These are phyloP conservation scores for Tricholauxania praeusta DNA, from an alignment of 2,888 invertebrate genomes.

Conservation along the genomic window DNA sequence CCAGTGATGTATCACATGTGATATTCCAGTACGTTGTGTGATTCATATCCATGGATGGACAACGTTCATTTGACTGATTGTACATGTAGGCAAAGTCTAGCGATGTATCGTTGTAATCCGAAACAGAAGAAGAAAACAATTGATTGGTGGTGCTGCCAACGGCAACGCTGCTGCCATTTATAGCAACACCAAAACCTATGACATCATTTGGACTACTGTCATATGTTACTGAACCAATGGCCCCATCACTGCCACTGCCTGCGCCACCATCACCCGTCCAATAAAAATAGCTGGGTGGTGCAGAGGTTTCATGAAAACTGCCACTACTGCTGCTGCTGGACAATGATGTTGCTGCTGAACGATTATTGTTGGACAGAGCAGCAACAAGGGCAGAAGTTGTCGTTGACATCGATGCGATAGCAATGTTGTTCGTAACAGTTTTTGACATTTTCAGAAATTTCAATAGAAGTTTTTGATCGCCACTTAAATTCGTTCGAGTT, in stretches of 20 bases:
- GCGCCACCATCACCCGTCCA: constrained; percentile 45
- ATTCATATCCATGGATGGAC: constrained; percentile 52
- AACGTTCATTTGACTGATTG: constrained; percentile 47
- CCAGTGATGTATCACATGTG: constrained; percentile 64
- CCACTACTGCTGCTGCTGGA: constrained; percentile 16
- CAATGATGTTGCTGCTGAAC: constrained; percentile 2
- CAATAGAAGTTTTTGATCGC: constrained; percentile 6
- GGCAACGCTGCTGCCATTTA: constrained; percentile 33
- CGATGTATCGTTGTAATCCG: constrained; percentile 34
- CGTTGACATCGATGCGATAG: constrained; percentile 52
- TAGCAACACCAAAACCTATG: background rate
- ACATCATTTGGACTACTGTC: background rate
- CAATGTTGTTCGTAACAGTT: constrained; percentile 47
- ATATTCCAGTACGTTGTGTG: constrained; percentile 65
- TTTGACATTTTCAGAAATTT: constrained; percentile 45
- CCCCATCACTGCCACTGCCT: constrained; percentile 36
- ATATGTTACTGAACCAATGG: background rate
- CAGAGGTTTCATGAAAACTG: constrained; percentile 40
- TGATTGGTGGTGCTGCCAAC: constrained; percentile 21
- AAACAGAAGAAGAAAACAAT: constrained; percentile 15
- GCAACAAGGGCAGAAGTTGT: constrained; percentile 32
- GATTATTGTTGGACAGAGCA: background rate
- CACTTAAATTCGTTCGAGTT: background rate
- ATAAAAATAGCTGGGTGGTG: constrained; percentile 48
- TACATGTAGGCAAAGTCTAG: background rate